Conservation (phyloP, 1,140 invertebrate species). For the Drosophila burlai region DNA sequence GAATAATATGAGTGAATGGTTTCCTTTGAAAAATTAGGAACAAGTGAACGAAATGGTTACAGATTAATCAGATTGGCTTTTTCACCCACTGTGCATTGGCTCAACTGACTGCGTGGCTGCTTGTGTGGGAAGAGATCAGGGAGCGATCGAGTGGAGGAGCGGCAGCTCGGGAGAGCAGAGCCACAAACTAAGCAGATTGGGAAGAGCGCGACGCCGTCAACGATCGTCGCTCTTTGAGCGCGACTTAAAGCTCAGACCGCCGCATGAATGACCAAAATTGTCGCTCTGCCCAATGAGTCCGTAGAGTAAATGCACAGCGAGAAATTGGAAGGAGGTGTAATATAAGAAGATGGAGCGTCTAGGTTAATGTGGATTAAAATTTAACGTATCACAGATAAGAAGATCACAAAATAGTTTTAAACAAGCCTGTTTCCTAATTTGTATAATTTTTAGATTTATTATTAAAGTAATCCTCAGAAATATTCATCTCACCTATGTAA, state of each 20-base stretch:
- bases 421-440: background rate
- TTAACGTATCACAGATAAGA: background rate
- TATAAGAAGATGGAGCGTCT: background rate
- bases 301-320: background rate
- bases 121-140: slow-evolving; percentile 35
- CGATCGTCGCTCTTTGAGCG: slow-evolving; percentile 9
- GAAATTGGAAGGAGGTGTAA: background rate
- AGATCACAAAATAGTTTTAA: background rate
- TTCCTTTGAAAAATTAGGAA: too few relatives aligned
- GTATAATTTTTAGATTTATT: background rate
- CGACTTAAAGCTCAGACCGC: slow-evolving; percentile 12
- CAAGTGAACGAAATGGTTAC: background rate
- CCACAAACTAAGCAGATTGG: background rate
- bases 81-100: background rate
- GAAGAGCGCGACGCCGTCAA: background rate
- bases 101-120: slow-evolving; percentile 18
- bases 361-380: background rate
- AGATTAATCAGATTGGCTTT: background rate
- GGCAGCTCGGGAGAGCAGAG: background rate
- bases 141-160: slow-evolving; percentile 4
- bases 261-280: slow-evolving; percentile 60
- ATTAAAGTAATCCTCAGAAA: background rate
- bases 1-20: too few relatives aligned
- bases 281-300: slow-evolving; percentile 18
- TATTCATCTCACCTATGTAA: background rate